Percentiles rank a stretch among this genome's conserved stretches.
These are phyloP conservation scores for Vanacampus margaritifer DNA, from an alignment of 2,113 vertebrate genomes.

Conservation along the genomic window DNA sequence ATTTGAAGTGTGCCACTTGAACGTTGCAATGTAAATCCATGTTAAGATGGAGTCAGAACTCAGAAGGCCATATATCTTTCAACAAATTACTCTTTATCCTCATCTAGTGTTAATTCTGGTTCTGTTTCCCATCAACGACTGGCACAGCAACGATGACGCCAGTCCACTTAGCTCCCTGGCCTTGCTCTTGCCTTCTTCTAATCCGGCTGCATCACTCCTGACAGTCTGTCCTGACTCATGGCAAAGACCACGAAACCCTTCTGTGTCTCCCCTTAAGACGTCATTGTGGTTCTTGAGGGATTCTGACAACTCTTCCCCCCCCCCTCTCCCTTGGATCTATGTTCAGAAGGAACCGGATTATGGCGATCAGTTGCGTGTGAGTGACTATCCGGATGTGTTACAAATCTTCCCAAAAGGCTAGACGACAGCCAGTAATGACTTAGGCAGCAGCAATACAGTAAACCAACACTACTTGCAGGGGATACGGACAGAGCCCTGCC, in stretches of 20 bases:
- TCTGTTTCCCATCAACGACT: conserved; percentile 33
- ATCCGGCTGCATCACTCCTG: conserved; percentile 26
- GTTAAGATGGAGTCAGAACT: neutral
- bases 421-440: conserved; percentile 36
- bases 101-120: neutral
- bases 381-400: conserved; percentile 31
- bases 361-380: conserved; percentile 7
- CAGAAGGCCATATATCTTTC: neutral
- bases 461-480: neutral
- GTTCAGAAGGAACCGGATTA: conserved; percentile 19
- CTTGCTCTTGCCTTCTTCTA: conserved; percentile 1
- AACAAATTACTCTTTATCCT: neutral
- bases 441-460: conserved; percentile 40
- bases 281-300: conserved; percentile 48
- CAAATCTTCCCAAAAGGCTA: conserved; percentile 52
- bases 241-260: conserved; percentile 32
- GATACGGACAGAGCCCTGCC: neutral
- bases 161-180: conserved; percentile 23
- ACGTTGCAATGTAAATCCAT: neutral
- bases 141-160: conserved; percentile 12
- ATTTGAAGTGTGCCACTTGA: neutral
- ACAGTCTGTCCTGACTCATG: conserved; percentile 30
- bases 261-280: conserved; percentile 33
- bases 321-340: conserved; percentile 37
- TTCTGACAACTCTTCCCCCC: conserved; percentile 19